Conservation (phyloP, 1,140 invertebrate genomes). For the Acyrthosiphon pisum region DNA sequence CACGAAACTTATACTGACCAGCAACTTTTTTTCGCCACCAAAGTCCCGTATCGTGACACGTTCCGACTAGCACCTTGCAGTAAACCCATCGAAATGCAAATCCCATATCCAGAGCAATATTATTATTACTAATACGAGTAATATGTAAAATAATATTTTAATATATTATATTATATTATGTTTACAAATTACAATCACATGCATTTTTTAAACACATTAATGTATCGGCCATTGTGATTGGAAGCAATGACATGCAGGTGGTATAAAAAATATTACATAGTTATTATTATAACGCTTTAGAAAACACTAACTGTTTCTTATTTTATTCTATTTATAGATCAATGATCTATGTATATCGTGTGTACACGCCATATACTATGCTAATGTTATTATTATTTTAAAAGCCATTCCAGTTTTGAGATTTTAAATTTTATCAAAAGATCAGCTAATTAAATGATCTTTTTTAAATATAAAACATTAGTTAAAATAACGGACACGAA, state of each 20-base stretch:
- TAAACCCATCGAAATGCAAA: background rate
- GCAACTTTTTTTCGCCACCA: slow-evolving; percentile 11
- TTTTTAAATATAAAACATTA: background rate
- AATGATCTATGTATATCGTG: background rate
- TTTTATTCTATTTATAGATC: background rate
- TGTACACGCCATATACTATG: background rate
- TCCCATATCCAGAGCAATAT: background rate
- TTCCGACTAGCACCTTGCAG: background rate
- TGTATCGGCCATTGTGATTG: background rate
- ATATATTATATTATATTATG: background rate
- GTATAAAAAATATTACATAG: background rate
- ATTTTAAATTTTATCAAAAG: background rate
- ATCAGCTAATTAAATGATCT: background rate
- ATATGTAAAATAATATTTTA: background rate
- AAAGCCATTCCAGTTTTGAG: background rate
- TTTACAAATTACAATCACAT: background rate
- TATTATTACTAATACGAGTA: background rate
- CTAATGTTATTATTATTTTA: background rate
- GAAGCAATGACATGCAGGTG: too few species aligned
- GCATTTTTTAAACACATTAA: background rate
- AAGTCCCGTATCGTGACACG: background rate
- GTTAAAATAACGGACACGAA: background rate
- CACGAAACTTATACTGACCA: background rate
- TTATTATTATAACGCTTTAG: background rate
- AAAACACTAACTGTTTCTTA: background rate